Conservation (phyloP, 2,113 vertebrate species). For the Maccullochella peelii region DNA sequence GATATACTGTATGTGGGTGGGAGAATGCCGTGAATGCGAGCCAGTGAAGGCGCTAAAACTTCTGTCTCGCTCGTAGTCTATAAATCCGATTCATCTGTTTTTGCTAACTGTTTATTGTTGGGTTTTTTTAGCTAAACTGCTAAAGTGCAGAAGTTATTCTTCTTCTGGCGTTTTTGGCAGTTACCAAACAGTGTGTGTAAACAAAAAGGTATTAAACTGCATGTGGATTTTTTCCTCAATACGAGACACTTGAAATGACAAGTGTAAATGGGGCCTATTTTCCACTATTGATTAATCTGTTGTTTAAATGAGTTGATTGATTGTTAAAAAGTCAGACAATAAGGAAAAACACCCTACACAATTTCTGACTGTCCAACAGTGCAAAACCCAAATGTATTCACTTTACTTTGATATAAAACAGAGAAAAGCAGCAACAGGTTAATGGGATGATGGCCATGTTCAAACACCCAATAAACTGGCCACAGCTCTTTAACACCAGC, state of each 20-base stretch:
- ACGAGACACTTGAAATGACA: too few species aligned
- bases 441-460: constrained; percentile 21
- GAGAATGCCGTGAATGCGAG: neutral
- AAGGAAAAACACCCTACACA: neutral
- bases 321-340: neutral
- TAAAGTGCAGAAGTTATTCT: neutral
- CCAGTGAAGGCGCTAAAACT: neutral
- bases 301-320: too few species aligned
- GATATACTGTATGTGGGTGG: neutral
- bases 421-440: constrained; percentile 32
- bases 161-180: neutral
- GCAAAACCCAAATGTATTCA: neutral
- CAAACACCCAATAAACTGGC: constrained; percentile 51
- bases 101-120: neutral
- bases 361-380: neutral
- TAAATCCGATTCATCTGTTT: neutral
- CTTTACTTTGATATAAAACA: constrained; percentile 1
- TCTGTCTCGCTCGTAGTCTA: neutral
- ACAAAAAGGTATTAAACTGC: too few species aligned
- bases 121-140: neutral
- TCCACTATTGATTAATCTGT: too few species aligned
- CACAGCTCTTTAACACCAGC: constrained; percentile 53
- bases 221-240: too few species aligned
- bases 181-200: neutral
- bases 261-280: too few species aligned